Evolutionary conservation across 1,140 invertebrate genomes (phyloP).

Genomic region (Drosophila nasuta): DNA sequence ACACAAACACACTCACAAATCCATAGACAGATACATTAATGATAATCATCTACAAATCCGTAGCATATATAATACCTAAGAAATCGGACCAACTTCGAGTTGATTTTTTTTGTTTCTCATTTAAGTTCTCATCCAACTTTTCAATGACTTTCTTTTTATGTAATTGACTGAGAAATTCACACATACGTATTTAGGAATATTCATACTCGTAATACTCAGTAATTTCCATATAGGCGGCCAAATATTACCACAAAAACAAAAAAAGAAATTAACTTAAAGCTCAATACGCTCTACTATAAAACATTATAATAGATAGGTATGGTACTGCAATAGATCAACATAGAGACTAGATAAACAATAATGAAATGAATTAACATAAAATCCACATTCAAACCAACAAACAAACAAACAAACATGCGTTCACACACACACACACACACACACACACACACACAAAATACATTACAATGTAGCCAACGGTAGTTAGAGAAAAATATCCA

Average conservation of each 20-base stretch:
- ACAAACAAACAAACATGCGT: not conserved
- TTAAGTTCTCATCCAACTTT: not conserved
- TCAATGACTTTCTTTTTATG: not conserved
- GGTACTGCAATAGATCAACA: constrained; percentile 26
- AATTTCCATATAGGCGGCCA: constrained; percentile 22
- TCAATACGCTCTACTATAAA: constrained; percentile 24
- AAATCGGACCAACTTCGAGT: constrained; percentile 49
- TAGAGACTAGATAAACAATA: constrained; percentile 32
- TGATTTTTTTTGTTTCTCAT: constrained; percentile 1
- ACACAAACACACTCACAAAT: not conserved
- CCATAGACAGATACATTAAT: not conserved
- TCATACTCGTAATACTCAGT: constrained; percentile 14
- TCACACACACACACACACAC: not conserved
- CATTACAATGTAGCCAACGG: not conserved
- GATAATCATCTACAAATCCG: constrained; percentile 24
- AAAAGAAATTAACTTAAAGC: constrained; percentile 3
- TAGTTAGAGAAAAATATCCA: constrained; percentile 19
- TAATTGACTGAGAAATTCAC: constrained; percentile 20
- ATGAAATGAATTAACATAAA: constrained; percentile 6
- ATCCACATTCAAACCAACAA: not conserved
- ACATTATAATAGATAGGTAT: constrained; percentile 32
- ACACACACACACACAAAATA: not conserved
- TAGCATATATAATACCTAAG: constrained; percentile 31
- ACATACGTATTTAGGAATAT: constrained; percentile 17
- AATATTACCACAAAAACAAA: not conserved